phyloP scores from a whole-genome alignment of 2,113 vertebrate genomes.

The Neodontobutis hainanensis region DNA sequence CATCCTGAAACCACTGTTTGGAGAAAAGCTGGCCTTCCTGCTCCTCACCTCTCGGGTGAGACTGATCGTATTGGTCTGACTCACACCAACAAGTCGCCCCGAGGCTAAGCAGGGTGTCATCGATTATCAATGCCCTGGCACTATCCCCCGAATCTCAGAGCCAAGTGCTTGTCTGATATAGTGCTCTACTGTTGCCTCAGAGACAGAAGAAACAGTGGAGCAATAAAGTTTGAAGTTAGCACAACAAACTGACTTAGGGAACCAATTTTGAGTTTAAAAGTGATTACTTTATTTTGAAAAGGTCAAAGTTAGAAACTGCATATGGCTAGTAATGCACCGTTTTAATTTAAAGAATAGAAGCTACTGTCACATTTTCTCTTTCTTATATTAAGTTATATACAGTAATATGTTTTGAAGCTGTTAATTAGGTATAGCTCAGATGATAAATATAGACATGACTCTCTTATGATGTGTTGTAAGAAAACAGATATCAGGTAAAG shows the following conservation, averaged over 20 bases:
- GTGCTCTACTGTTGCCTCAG: conserved; percentile 26
- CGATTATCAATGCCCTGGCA: conserved; percentile 56
- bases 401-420: too few species aligned
- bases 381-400: too few species aligned
- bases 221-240: neutral
- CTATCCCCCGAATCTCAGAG: conserved; percentile 31
- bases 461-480: too few species aligned
- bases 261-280: too few species aligned
- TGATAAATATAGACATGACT: too few species aligned
- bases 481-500: too few species aligned
- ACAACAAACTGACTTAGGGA: neutral
- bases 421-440: too few species aligned
- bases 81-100: conserved; percentile 37
- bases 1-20: conserved; percentile 26
- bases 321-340: too few species aligned
- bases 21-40: conserved; percentile 17
- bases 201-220: neutral
- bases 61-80: conserved; percentile 52
- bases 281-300: too few species aligned
- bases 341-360: too few species aligned
- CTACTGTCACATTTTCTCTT: too few species aligned
- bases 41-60: conserved; percentile 47
- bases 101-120: conserved; percentile 41
- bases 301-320: too few species aligned
- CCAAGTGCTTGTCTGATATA: conserved; percentile 33